Evolutionary conservation across 2,888 invertebrate genomes (phyloP).

Genomic region (Epirrhoe tristata): DNA sequence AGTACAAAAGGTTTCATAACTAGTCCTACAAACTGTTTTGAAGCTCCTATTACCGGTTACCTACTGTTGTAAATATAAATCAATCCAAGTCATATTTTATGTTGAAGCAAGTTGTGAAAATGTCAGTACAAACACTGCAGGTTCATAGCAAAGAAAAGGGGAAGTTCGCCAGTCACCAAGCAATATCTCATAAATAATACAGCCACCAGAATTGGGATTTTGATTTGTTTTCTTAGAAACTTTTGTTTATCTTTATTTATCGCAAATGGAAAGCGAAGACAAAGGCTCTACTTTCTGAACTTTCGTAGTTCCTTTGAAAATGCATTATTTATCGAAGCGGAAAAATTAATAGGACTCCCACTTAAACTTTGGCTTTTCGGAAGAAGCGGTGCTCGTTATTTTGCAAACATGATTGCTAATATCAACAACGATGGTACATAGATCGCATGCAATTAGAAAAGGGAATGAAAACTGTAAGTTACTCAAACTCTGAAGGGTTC

Average conservation of each 20-base stretch:
- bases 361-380: background rate
- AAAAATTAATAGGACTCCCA: slow-evolving; percentile 56
- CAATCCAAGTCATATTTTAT: slow-evolving; percentile 45
- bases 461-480: slow-evolving; percentile 1
- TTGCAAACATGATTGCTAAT: background rate
- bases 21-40: slow-evolving; percentile 19
- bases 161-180: slow-evolving; percentile 73
- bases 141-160: slow-evolving; percentile 77
- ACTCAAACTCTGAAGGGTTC: slow-evolving; percentile 9
- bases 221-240: slow-evolving; percentile 84
- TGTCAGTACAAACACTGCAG: slow-evolving; percentile 65
- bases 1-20: slow-evolving; percentile 41
- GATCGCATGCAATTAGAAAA: background rate
- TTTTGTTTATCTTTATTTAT: slow-evolving; percentile 76
- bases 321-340: slow-evolving; percentile 57
- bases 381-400: background rate
- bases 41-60: background rate
- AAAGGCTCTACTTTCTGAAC: slow-evolving; percentile 53
- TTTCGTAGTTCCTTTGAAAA: slow-evolving; percentile 54
- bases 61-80: slow-evolving; percentile 33
- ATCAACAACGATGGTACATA: background rate
- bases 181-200: slow-evolving; percentile 85
- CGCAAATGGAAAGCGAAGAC: slow-evolving; percentile 62
- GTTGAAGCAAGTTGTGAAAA: slow-evolving; percentile 70
- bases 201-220: slow-evolving; percentile 81